Base-by-base conservation (phyloP, 2,888 invertebrate genomes). In the Eristalis tenax region DNA sequence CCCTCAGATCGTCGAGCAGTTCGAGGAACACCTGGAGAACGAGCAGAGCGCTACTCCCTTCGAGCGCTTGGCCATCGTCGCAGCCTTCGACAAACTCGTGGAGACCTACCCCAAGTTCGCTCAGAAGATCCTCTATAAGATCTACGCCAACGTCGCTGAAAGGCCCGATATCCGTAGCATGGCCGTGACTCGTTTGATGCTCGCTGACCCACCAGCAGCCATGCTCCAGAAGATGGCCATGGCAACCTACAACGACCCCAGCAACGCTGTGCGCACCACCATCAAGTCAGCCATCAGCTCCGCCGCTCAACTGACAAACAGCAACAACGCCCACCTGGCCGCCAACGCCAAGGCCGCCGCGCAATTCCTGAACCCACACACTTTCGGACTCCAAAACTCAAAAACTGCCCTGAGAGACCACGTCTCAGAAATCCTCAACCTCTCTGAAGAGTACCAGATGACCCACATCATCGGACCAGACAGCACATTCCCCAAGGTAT, bases 211-310 rank as follows among this genome's bases (percentile, higher is more conserved):
- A 38, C 94, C 95, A 10, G 92, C 94, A 23, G 93, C 93, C 15
- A 95, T 96, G 94, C 94, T 96, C 90, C 95, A 95, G 92, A 94
- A 94, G 38, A 96, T 96, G 95, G 96, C 96, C 26, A 93, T 94
- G 90, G 94, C 94, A 93, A 96, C 96, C 8, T 94, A 95, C 88
- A 91, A 93, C 68, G 96, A 96, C 90, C 93, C 93, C 22, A 95
- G 94, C 90, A 92, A 94, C 69, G 94, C 96, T 63, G 96, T 96
- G 0, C 95, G 95, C 87, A 94, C 95, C 77, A 95, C 94, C n/a
- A 94, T 96, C 8, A 95, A 95, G 90, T 94, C 95, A 28, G 93
- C 93, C n/a, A 95, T 96, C 81, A 91, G 94, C 90, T 92, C 93
- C 57, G 94, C 95, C 26, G 94, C 95, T 81, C 83, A 93, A 83